Base-by-base conservation (phyloP, 64 coral and sea anemone species). In the Dendronephthya gigantea region DNA sequence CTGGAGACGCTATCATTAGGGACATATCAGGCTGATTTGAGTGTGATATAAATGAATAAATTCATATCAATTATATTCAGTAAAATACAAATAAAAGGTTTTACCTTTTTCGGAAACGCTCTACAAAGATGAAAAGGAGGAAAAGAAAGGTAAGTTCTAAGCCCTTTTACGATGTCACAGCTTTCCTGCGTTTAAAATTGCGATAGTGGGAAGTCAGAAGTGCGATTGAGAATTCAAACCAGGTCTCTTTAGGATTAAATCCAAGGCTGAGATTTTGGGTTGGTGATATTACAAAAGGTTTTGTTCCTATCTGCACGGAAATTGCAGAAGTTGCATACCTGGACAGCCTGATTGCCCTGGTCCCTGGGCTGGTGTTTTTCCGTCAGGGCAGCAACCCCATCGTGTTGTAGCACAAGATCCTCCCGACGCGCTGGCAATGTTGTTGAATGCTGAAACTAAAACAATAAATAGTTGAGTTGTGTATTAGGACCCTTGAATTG, bases 301-400 rank as follows among this genome's bases (percentile, higher is more conserved):
- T n/a, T n/a, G n/a, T n/a, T n/a, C n/a, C n/a, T n/a, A n/a, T n/a
- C n/a, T n/a, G n/a, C n/a, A n/a, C n/a, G n/a, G n/a, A n/a, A n/a
- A n/a, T n/a, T n/a, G n/a, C n/a, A n/a, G n/a, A n/a, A 45, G 41
- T 34, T 79, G 12, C 17, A 29, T 93, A 97, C 94, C 94, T 85
- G 94, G 94, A 83, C 94, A 97, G 19, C 92, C 94, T 56, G 85
- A 37, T 36, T 97, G 94, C 19, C 88, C 88, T 68, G 91, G 94
- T 37, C 94, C 94, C 75, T 37, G 69, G 1, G 94, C 89, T 1
- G 92, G 82, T 89, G 94, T 93, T 76, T 89, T 91, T 9, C 94
- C 94, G 17, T 97, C 94, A 23, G 94, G 94, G 52, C 94, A 97
- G 84, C 94, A 97, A 0, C 94, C 94, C 85, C 88, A 97, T 4